Conservation (phyloP, 2,797 vertebrate genomes). For the Pangasius djambal region DNA sequence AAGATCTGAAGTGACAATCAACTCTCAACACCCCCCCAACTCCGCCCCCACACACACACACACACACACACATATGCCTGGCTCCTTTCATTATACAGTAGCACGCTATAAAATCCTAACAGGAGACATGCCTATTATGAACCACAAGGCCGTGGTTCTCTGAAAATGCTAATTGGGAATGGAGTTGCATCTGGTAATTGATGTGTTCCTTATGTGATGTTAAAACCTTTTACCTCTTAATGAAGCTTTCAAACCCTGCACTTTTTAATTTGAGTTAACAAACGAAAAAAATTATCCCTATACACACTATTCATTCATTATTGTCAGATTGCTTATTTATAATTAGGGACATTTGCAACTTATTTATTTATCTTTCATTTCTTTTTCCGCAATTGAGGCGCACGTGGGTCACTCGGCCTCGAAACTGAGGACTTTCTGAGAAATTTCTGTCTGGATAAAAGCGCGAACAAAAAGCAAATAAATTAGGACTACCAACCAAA, state of each 20-base stretch:
- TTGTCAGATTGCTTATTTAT: neutral
- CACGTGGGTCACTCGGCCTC: neutral
- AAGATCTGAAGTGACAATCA: constrained; percentile 5
- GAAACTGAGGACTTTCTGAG: neutral
- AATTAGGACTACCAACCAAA: constrained; percentile 4
- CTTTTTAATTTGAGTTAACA: neutral
- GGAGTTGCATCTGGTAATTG: constrained; percentile 34
- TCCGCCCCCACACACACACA: neutral
- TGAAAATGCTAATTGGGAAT: constrained; percentile 41
- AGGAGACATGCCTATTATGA: constrained; percentile 30
- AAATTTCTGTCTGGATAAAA: neutral
- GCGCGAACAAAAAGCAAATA: neutral
- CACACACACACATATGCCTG: neutral
- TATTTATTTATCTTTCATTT: neutral
- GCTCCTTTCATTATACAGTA: constrained; percentile 23
- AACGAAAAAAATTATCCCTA: neutral
- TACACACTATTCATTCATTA: neutral
- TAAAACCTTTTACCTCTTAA: constrained; percentile 34
- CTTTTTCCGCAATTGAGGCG: neutral
- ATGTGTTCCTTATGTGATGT: constrained; percentile 43
- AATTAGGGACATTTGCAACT: neutral
- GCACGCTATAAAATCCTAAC: constrained; percentile 36
- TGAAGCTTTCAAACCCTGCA: constrained; percentile 19
- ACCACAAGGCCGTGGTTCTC: constrained; percentile 26
- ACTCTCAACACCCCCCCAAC: no score